A percentile compares a stretch with the other conserved stretches of the same genome.
Evolutionary conservation across 35 echinoderm and acorn worm genomes (phyloP).

Genomic region (Apostichopus californicus): DNA sequence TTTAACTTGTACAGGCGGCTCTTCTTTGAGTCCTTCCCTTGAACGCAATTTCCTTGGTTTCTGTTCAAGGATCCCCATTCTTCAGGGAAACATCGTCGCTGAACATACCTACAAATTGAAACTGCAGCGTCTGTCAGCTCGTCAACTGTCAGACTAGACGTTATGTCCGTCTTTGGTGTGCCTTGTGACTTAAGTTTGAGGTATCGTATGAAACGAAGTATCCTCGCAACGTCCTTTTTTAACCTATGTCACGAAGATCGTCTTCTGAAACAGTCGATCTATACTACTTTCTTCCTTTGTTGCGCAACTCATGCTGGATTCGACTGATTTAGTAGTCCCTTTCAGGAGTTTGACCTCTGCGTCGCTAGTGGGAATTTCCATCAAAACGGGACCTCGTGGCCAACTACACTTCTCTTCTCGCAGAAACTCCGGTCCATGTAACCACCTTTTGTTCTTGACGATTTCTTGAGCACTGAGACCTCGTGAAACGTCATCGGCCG

Average conservation of each 20-base stretch:
- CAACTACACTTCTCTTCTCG: background rate
- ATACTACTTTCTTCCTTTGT: too few relatives aligned
- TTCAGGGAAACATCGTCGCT: too few relatives aligned
- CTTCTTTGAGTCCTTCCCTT: too few relatives aligned
- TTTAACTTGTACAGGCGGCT: too few relatives aligned
- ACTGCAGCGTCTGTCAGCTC: background rate
- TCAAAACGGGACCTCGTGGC: background rate
- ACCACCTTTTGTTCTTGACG: constrained; percentile 2
- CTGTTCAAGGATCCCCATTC: too few relatives aligned
- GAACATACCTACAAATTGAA: too few relatives aligned
- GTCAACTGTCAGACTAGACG: background rate
- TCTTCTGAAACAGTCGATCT: too few relatives aligned
- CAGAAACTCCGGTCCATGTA: constrained; percentile 53
- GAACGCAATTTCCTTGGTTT: too few relatives aligned
- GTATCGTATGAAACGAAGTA: background rate
- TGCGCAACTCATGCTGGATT: too few relatives aligned
- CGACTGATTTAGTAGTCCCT: too few relatives aligned
- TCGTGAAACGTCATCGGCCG: constrained; percentile 63
- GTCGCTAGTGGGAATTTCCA: background rate
- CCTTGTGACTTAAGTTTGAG: background rate
- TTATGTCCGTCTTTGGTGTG: background rate
- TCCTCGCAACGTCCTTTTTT: background rate
- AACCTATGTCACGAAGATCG: too few relatives aligned
- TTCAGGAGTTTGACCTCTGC: too few relatives aligned
- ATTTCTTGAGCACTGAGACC: background rate